Evolutionary conservation across 2,888 invertebrate species (phyloP).

Genomic region (Clunio marinus): DNA sequence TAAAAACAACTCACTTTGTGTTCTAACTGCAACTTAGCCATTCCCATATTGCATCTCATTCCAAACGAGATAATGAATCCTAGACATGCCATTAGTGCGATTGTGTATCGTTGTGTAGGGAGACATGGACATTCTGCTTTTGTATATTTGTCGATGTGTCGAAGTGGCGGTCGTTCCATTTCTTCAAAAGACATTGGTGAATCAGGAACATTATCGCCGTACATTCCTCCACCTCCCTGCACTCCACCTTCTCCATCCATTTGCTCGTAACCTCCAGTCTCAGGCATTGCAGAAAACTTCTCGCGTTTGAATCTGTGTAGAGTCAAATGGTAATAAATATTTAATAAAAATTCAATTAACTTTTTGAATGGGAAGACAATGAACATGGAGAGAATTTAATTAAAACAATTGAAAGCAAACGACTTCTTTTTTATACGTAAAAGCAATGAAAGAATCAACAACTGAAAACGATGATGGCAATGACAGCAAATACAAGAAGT

Average conservation of each 20-base stretch:
- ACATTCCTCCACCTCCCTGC: constrained; percentile 34
- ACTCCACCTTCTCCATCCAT: constrained; percentile 48
- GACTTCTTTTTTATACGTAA: no score
- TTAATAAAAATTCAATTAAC: constrained; percentile 33
- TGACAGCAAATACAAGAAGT: neutral
- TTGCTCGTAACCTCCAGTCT: constrained; percentile 47
- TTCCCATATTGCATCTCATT: constrained; percentile 98
- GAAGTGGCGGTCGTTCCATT: constrained; percentile 76
- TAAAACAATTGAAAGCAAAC: constrained; percentile 33
- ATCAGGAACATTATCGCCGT: constrained; percentile 58
- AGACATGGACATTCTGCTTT: constrained; percentile 83
- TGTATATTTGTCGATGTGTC: constrained; percentile 82
- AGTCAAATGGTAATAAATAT: neutral
- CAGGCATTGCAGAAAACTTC: constrained; percentile 47
- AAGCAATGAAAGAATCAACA: constrained; percentile 17
- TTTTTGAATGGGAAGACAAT: constrained; percentile 22
- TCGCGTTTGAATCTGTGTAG: constrained; percentile 42
- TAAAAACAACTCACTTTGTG: constrained; percentile 54
- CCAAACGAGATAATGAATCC: constrained; percentile 95
- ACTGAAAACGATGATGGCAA: neutral
- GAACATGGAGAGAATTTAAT: constrained; percentile 35
- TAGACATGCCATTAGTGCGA: constrained; percentile 78
- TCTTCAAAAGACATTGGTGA: constrained; percentile 75
- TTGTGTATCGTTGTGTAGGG: constrained; percentile 80
- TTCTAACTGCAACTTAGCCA: constrained; percentile 83